Evolutionary conservation across 2,113 vertebrate genomes (phyloP), one percentile per base, ranked within the genome.

Genomic region (Gadus macrocephalus): DNA sequence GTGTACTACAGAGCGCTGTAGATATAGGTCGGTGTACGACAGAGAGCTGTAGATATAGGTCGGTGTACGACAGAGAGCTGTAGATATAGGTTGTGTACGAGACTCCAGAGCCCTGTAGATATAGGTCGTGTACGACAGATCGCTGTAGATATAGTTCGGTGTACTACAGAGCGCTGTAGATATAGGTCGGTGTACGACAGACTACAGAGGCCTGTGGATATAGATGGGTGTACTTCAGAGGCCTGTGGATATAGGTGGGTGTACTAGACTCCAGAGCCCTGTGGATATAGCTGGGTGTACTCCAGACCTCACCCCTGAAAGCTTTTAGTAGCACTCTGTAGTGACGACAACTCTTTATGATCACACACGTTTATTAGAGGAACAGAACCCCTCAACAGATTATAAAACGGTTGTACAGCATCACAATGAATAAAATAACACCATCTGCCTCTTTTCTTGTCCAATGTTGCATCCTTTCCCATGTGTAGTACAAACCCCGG

Each of bases 321-420:
- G 31, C 31, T 7, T 35, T 35, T 4, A 35, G 31, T 35, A 4
- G 31, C 31, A 35, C 31, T 4, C 31, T 35, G 31, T 35, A 35
- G 4, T 35, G 61, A 25, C 17, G 55, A 5, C 55, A 61, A 58
- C 9, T 5, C 15, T 42, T n/a, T 17, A 65, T 17, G 9, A 75
- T 73, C 35, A 77, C 72, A 68, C 68, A 64, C 16, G 53, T 85
- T 87, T 87, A 83, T 86, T 86, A 73, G 79, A 85, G 73, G 64
- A 31, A 66, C 12, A 35, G 42, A 49, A 49, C 12, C 42, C 42
- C 42, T 49, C 42, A 49, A 14, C 68, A 70, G 68, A 16, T 28
- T 55, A 55, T 64, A 70, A 86, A 86, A 78, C 19, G 53, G 61
- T 25, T 72, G 67, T 64, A 64, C 58, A 70, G 55, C 62, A 59